Base-by-base conservation (phyloP, 1,140 invertebrate genomes). In the Eubasilissa regina region DNA sequence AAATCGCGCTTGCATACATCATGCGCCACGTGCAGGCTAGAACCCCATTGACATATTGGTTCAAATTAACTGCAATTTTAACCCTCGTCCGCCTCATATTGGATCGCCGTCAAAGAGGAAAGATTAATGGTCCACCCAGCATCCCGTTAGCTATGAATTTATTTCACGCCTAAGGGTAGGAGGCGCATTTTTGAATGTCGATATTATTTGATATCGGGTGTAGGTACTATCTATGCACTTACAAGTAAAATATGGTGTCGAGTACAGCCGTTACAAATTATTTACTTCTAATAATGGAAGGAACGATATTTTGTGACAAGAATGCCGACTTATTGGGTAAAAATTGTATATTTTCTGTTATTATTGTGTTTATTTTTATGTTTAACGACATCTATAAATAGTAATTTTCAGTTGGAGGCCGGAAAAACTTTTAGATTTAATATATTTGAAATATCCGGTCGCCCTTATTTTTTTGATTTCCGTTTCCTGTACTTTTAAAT, bases 51-150 rank as follows among this genome's bases (percentile, higher is more conserved):
- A 79, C 80, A 81, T 79, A 81, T 81, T 79, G 80, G 73, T 74
- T 79, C 74, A 79, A 81, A 81, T 81, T 81, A 81, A 81, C 77
- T 81, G 80, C 77, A 81, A 81, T 81, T 81, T 81, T 77, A 77
- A 74, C 80, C 77, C 77, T 76, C 64, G 77, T 62, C 74, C 51
- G 8, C 35, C 48, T 43, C 21, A 77, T 81, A 81, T 81, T 81
- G 80, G 77, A 70, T 75, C 56, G 62, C 77, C 68, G 77, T 81
- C 80, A 79, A 72, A 53, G 75, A 10, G 66, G 58, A 81, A 51
- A 81, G 80, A 81, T 81, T 81, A 79, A 81, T 81, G 74, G 68
- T 21, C 17, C 45, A 43, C 4, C 48, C 75, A 53, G 51, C 75
- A 53, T 74, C 76, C 72, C 76, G 48, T 68, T 81, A 74, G 66